Evolutionary conservation across 2,888 invertebrate genomes (phyloP).

Genomic region (Alcis repandata): DNA sequence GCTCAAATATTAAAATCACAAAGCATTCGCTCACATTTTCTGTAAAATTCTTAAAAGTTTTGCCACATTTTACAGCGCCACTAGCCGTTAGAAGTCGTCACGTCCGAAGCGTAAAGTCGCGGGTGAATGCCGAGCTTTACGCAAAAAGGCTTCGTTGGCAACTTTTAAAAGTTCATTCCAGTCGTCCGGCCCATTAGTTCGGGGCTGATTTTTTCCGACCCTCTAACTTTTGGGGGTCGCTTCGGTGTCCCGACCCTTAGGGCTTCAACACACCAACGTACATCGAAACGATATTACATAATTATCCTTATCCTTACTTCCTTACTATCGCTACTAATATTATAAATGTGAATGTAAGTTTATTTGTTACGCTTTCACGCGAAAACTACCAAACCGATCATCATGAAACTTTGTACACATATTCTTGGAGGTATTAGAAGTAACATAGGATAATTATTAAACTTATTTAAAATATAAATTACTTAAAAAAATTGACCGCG

Average conservation of each 20-base stretch:
- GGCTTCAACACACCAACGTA: not conserved
- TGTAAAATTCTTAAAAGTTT: conserved; percentile 14
- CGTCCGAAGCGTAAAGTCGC: conserved; percentile 37
- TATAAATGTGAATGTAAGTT: too few species aligned
- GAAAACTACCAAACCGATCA: too few species aligned
- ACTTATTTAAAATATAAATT: too few species aligned
- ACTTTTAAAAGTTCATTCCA: conserved; percentile 75
- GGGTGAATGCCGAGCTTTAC: conserved; percentile 37
- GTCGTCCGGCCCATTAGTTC: conserved; percentile 77
- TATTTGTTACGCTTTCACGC: too few species aligned
- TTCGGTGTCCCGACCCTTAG: conserved; percentile 52
- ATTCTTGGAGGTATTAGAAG: too few species aligned
- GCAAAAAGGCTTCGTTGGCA: conserved; percentile 54
- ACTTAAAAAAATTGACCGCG: too few species aligned
- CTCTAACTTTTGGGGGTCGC: conserved; percentile 64
- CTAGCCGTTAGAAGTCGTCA: conserved; percentile 27
- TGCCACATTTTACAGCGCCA: conserved; percentile 18
- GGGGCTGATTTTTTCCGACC: conserved; percentile 70
- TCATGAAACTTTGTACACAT: too few species aligned
- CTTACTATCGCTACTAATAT: too few species aligned
- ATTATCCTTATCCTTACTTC: too few species aligned
- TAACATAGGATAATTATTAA: too few species aligned
- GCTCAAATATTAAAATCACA: not conserved
- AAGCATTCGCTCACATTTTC: conserved; percentile 1
- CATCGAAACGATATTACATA: not conserved